phyloP scores from a whole-genome alignment of 2,888 invertebrate species.

The Hirtodrosophila alboralis region DNA sequence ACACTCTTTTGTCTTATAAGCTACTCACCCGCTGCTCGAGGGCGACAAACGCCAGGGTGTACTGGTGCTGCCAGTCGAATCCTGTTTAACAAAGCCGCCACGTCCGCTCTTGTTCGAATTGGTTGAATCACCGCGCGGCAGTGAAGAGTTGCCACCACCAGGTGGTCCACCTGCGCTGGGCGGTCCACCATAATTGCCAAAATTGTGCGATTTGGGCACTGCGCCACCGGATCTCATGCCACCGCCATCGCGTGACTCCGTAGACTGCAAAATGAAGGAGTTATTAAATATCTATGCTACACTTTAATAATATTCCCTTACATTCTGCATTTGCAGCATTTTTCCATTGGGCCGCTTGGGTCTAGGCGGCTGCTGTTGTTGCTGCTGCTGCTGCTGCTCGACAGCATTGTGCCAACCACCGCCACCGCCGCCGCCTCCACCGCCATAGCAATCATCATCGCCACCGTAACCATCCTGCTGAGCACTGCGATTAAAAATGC shows the following conservation, averaged over 20 bases:
- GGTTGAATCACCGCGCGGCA: constrained; percentile 87
- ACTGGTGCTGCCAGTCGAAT: constrained; percentile 81
- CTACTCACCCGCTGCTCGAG: constrained; percentile 84
- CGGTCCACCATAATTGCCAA: constrained; percentile 90
- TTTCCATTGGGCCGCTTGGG: constrained; percentile 82
- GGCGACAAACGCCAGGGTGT: constrained; percentile 84
- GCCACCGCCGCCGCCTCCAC: constrained; percentile 45
- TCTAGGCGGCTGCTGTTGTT: constrained; percentile 64
- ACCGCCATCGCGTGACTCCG: constrained; percentile 79
- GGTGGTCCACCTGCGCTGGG: constrained; percentile 85
- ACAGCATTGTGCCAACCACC: constrained; percentile 68
- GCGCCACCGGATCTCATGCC: constrained; percentile 84
- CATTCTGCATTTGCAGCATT: constrained; percentile 83
- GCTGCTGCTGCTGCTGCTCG: constrained; percentile 64
- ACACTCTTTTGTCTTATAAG: not conserved
- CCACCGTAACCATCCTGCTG: constrained; percentile 70
- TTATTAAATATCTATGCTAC: not conserved
- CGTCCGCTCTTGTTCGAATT: constrained; percentile 87
- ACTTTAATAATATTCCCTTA: constrained; percentile 32
- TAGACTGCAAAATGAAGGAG: constrained; percentile 54
- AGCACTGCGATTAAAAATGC: constrained; percentile 88
- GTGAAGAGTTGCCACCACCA: constrained; percentile 67
- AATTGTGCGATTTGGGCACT: constrained; percentile 94
- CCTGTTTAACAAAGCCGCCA: constrained; percentile 90
- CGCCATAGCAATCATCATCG: constrained; percentile 66